Base-by-base conservation (phyloP, 2,888 invertebrate genomes). In the Biston betularia region DNA sequence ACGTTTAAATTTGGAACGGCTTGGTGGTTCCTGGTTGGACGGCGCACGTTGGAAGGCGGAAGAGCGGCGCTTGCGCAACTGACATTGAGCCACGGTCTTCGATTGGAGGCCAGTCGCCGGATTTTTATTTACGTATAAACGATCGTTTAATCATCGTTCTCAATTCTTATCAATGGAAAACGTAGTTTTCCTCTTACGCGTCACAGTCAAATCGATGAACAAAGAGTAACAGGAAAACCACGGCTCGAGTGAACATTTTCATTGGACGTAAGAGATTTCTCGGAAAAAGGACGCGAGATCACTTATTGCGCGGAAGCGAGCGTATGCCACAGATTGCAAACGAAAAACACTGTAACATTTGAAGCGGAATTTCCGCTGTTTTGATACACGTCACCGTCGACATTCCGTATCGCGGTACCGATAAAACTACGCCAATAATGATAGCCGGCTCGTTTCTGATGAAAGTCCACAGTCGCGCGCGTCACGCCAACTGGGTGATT, bases 31-130 rank as follows among this genome's bases (percentile, higher is more conserved):
- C 89, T 89, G 87, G 85, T 90, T 82, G 84, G 85, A 79, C 81
- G 79, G 79, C 79, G 80, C 62, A 44, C 79, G 72, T 77, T 81
- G 81, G 84, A 87, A 88, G 85, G 90, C 92, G 92, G 92, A 92
- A 92, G 92, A 91, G 81, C 77, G 84, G 82, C 88, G 90, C 88
- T 93, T 93, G 90, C 93, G 92, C 92, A 93, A 92, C 88, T 92
- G 93, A 92, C 93, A 93, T 93, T 93, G 93, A 92, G 92, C 85
- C 81, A 82, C 79, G 77, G 83, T 87, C 86, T 85, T 86, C 83
- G 84, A 82, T 83, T 83, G 85, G 90, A 92, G 92, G 92, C 89
- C 91, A 82, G 79, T 72, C 84, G 89, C 87, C 89, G 85, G 87
- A 88, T 86, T 90, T 85, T 87, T 84, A 63, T 68, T 63, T 60